Evolutionary conservation across 2,888 invertebrate genomes (phyloP).

Genomic region (Ametastegia equiseti): DNA sequence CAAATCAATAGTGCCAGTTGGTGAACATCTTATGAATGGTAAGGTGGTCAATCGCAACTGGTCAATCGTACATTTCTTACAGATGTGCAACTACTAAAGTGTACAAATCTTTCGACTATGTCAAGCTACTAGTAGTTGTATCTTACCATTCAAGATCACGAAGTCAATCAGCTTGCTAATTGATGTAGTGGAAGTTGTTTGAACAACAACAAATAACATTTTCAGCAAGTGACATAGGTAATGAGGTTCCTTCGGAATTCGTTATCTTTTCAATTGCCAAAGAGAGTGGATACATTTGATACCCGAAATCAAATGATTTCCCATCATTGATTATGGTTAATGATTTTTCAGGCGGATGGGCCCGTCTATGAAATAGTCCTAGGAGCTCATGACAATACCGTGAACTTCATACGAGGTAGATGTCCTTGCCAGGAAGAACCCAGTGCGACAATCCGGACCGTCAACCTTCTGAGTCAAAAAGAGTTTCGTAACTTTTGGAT

Average conservation of each 20-base stretch:
- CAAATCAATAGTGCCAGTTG: too few species aligned
- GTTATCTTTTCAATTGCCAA: background rate
- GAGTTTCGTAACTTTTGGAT: constrained; percentile 55
- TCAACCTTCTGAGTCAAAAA: constrained; percentile 50
- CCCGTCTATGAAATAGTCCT: constrained; percentile 54
- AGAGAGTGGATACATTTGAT: background rate
- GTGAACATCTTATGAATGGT: too few species aligned
- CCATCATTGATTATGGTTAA: too few species aligned
- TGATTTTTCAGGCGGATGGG: constrained; percentile 50
- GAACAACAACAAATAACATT: background rate
- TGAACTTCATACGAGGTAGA: constrained; percentile 54
- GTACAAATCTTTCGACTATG: too few species aligned
- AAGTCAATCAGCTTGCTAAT: background rate
- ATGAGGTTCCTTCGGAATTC: background rate
- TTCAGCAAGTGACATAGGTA: too few species aligned
- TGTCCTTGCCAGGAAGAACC: constrained; percentile 56
- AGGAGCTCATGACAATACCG: constrained; percentile 52
- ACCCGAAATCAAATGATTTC: background rate
- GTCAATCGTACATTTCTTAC: too few species aligned
- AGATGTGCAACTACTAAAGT: too few species aligned
- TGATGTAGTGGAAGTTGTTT: background rate
- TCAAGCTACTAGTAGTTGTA: too few species aligned
- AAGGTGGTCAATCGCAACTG: too few species aligned
- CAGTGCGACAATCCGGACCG: constrained; percentile 49
- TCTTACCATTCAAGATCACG: background rate